A percentile compares a stretch with the other conserved stretches of the same genome.
Conservation (phyloP, 2,113 vertebrate genomes). For the Callithrix jacchus region DNA sequence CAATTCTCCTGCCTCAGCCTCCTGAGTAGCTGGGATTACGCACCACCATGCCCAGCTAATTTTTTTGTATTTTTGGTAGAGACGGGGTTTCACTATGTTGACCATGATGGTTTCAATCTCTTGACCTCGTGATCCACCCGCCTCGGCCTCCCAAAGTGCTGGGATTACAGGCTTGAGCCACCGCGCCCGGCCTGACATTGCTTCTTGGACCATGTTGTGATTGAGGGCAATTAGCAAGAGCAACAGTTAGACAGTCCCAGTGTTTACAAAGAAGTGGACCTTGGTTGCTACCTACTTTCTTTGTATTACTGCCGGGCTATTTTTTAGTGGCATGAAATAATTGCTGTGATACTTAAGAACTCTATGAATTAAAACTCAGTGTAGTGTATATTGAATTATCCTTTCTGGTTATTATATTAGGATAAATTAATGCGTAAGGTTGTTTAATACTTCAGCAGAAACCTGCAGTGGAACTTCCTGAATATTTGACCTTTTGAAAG, state of each 20-base stretch:
- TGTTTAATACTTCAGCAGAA: conserved; percentile 29
- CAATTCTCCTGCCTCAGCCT: too few species aligned
- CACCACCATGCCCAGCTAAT: too few species aligned
- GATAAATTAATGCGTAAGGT: neutral
- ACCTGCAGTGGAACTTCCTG: neutral
- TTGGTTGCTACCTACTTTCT: neutral
- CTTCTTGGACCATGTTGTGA: neutral
- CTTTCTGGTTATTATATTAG: neutral
- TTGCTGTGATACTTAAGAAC: neutral
- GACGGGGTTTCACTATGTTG: too few species aligned
- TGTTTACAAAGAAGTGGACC: neutral
- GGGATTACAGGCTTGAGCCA: too few species aligned
- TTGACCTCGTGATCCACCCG: too few species aligned
- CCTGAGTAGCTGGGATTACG: too few species aligned
- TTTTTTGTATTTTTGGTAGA: too few species aligned
- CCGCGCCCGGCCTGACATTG: neutral
- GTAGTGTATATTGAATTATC: neutral
- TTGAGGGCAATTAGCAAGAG: neutral
- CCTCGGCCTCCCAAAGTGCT: too few species aligned
- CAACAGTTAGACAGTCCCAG: neutral
- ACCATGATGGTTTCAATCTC: too few species aligned
- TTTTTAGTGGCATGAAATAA: neutral
- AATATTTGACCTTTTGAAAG: conserved; percentile 19
- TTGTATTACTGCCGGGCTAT: neutral
- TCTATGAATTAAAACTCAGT: neutral